These are phyloP conservation scores for Diprion similis DNA, from an alignment of 1,140 invertebrate genomes.

Conservation along the genomic window DNA sequence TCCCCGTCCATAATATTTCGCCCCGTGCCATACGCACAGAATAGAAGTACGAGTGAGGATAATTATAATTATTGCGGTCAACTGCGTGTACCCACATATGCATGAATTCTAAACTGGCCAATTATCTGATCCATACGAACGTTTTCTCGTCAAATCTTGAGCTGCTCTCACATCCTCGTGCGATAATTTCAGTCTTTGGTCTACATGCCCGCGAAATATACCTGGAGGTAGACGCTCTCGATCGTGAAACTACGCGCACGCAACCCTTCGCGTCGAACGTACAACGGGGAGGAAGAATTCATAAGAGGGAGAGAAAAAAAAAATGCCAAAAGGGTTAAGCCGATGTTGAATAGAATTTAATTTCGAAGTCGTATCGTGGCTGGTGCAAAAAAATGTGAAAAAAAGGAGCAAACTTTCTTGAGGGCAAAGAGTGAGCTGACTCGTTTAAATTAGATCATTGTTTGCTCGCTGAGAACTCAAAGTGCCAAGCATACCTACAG, in stretches of 20 bases:
- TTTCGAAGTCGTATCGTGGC: constrained; percentile 13
- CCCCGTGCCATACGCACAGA: too few relatives aligned
- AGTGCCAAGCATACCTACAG: too few relatives aligned
- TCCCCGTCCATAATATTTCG: too few relatives aligned
- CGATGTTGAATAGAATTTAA: constrained; percentile 15
- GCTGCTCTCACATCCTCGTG: too few relatives aligned
- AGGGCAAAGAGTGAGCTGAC: background rate
- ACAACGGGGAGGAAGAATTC: background rate
- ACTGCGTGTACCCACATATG: too few relatives aligned
- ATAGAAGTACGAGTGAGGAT: too few relatives aligned
- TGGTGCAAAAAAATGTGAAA: background rate
- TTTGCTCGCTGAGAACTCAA: background rate
- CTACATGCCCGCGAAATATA: background rate
- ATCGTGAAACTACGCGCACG: background rate
- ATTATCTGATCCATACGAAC: too few relatives aligned
- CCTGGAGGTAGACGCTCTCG: background rate
- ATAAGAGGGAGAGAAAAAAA: background rate
- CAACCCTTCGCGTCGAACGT: background rate
- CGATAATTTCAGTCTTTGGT: background rate
- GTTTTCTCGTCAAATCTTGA: too few relatives aligned
- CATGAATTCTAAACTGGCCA: too few relatives aligned
- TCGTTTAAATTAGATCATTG: constrained; percentile 16
- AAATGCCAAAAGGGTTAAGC: constrained; percentile 9
- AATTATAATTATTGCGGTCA: too few relatives aligned
- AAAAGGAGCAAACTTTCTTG: background rate